These are phyloP conservation scores for Symphodus melops DNA, from an alignment of 2,113 vertebrate genomes.

Conservation along the genomic window DNA sequence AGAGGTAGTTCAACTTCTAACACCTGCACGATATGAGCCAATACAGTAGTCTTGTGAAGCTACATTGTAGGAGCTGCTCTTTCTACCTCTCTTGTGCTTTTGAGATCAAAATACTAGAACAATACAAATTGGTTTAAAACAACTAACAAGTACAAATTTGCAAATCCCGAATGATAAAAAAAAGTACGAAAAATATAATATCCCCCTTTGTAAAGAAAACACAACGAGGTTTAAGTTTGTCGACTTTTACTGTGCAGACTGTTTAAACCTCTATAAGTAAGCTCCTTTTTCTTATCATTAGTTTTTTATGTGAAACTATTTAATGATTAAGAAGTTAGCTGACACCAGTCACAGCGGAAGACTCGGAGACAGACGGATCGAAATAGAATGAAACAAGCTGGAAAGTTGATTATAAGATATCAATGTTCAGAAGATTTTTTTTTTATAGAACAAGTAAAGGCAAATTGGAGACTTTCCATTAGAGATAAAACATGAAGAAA, in stretches of 20 bases:
- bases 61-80: no score
- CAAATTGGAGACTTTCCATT: conserved; percentile 21
- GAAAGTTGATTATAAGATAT: conserved; percentile 12
- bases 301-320: conserved; percentile 23
- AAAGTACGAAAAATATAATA: neutral
- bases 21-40: neutral
- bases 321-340: conserved; percentile 23
- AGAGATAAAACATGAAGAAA: conserved; percentile 5
- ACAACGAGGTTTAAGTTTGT: neutral
- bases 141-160: neutral
- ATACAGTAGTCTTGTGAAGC: no score
- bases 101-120: no score
- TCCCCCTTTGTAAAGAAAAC: conserved; percentile 1
- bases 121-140: neutral
- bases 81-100: no score
- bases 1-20: neutral
- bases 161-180: neutral
- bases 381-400: conserved; percentile 22
- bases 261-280: conserved; percentile 9
- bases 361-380: conserved; percentile 4
- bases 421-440: conserved; percentile 7
- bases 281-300: neutral
- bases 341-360: conserved; percentile 23
- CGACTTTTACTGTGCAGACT: neutral
- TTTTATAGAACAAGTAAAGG: conserved; percentile 1